Percentiles rank a stretch among this genome's conserved stretches.
Evolutionary conservation across 2,113 vertebrate species (phyloP).

Genomic region (Riparia riparia): DNA sequence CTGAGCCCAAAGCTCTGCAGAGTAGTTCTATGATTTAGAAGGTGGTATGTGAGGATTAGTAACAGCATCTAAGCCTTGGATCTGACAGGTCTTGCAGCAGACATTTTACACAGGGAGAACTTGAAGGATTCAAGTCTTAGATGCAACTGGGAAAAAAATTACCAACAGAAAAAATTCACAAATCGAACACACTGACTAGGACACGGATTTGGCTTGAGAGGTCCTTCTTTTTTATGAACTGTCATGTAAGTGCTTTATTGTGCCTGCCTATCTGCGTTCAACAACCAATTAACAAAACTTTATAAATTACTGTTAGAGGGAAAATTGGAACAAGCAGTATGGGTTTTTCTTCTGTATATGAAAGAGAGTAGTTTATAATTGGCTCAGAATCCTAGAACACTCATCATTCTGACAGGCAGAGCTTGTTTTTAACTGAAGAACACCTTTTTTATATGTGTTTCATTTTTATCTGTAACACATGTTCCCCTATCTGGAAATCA

Average conservation of each 20-base stretch:
- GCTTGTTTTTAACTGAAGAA: constrained; percentile 56
- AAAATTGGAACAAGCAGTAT: constrained; percentile 21
- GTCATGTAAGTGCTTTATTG: background rate
- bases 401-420: constrained; percentile 54
- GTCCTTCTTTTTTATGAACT: background rate
- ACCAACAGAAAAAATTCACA: background rate
- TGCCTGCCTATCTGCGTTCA: background rate
- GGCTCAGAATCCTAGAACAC: constrained; percentile 41
- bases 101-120: background rate
- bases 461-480: constrained; percentile 52
- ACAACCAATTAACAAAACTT: constrained; percentile 30
- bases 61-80: background rate
- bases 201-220: background rate
- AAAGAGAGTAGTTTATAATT: constrained; percentile 36
- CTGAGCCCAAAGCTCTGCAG: background rate
- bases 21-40: background rate
- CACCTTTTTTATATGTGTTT: constrained; percentile 35
- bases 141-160: background rate
- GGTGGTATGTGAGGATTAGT: background rate
- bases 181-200: background rate
- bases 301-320: background rate
- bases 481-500: constrained; percentile 44
- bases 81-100: background rate
- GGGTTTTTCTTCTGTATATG: background rate
- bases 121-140: background rate